phyloP scores from a whole-genome alignment of 2,797 vertebrate species.

The Cirrhinus molitorella region DNA sequence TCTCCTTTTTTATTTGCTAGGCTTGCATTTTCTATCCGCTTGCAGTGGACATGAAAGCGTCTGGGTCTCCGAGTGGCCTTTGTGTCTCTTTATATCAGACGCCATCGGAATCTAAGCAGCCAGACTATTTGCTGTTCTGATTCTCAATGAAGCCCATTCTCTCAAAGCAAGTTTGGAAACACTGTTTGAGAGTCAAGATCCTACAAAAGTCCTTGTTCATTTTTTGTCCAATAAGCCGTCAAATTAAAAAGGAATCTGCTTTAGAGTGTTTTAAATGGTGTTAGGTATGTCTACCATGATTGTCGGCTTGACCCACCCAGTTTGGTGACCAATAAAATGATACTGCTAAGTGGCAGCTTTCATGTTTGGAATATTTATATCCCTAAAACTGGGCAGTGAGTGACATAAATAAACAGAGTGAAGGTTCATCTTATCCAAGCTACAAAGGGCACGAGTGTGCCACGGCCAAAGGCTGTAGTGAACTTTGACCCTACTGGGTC shows the following conservation, averaged over 20 bases:
- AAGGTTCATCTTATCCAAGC: conserved; percentile 84
- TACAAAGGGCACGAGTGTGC: conserved; percentile 86
- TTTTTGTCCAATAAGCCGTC: conserved; percentile 21
- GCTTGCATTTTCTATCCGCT: conserved; percentile 61
- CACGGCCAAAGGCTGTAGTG: conserved; percentile 76
- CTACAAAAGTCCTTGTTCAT: conserved; percentile 29
- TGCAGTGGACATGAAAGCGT: conserved; percentile 46
- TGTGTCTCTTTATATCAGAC: conserved; percentile 45
- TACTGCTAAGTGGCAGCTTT: conserved; percentile 77
- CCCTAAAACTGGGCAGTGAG: conserved; percentile 72
- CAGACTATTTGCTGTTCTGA: conserved; percentile 30
- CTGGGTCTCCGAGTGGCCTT: conserved; percentile 40
- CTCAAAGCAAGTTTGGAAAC: conserved; percentile 41
- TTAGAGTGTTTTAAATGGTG: conserved; percentile 23
- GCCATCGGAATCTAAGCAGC: conserved; percentile 36
- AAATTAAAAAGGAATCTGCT: conserved; percentile 19
- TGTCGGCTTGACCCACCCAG: conserved; percentile 48
- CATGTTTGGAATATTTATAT: conserved; percentile 79
- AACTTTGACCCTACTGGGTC: conserved; percentile 82
- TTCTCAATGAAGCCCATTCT: conserved; percentile 28
- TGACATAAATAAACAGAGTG: conserved; percentile 83
- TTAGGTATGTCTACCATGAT: not conserved
- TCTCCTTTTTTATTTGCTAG: conserved; percentile 57
- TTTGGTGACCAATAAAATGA: conserved; percentile 76
- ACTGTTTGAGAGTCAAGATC: conserved; percentile 27